A percentile compares a stretch with the other conserved stretches of the same genome.
Evolutionary conservation across 2,888 invertebrate species (phyloP).

Genomic region (Globia sparganii): DNA sequence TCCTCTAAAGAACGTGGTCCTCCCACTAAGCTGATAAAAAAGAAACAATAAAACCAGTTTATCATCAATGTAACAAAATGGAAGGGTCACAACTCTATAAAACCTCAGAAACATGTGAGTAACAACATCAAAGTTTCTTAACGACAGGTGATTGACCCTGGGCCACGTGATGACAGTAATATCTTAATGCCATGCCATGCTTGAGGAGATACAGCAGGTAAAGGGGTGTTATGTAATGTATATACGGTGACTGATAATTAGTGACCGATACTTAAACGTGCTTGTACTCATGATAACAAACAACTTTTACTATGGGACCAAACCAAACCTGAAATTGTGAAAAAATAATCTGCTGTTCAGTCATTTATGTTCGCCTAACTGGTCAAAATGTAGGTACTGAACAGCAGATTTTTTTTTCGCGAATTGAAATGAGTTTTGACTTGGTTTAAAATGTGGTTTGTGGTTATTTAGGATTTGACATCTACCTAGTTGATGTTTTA

Average conservation of each 20-base stretch:
- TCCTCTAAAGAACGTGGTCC: neutral
- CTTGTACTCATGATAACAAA: too few species aligned
- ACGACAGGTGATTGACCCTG: constrained; percentile 64
- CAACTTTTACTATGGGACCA: too few species aligned
- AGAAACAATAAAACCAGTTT: neutral
- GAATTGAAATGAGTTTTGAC: constrained; percentile 27
- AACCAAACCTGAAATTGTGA: too few species aligned
- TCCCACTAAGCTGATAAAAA: neutral
- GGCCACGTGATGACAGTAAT: constrained; percentile 49
- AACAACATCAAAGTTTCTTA: constrained; percentile 34
- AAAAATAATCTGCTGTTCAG: too few species aligned
- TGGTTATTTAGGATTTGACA: constrained; percentile 11
- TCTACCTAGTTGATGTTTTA: neutral
- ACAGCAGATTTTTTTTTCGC: too few species aligned
- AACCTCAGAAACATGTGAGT: constrained; percentile 29
- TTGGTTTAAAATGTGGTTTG: constrained; percentile 8
- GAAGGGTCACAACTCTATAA: constrained; percentile 21
- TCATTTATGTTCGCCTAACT: too few species aligned
- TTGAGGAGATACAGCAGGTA: constrained; percentile 39
- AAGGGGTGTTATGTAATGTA: constrained; percentile 27
- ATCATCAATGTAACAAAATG: constrained; percentile 9
- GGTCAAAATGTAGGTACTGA: too few species aligned
- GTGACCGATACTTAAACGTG: too few species aligned
- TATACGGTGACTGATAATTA: too few species aligned
- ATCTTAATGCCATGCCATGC: constrained; percentile 55